Base-by-base conservation (phyloP, 1,140 invertebrate genomes). In the Cydia strobilella region DNA sequence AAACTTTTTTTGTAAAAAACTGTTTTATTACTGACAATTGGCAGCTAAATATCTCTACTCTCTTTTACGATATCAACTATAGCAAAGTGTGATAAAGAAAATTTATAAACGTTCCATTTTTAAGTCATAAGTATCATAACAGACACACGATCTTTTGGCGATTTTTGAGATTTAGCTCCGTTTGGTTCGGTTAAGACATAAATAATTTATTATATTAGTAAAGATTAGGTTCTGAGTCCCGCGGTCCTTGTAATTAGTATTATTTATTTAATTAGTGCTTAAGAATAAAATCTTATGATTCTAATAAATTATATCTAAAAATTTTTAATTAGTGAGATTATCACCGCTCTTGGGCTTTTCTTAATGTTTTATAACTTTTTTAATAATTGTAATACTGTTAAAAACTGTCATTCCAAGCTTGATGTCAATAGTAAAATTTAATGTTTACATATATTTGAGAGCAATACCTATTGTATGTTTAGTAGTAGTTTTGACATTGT, bases 211-310 rank as follows among this genome's bases (percentile, higher is more conserved):
- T 23, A 13, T 54, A 65, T 59, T 9, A 20, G 77, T 83, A 59
- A 59, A 23, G 20, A 23, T 20, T 10, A 3, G 54, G 20, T 59
- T 23, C 18, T 3, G 20, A 78, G 79, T 82, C 79, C 77, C 81
- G 76, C 82, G 82, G 81, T 80, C 81, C 77, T 77, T 89, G 85
- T 90, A 89, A 88, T 89, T 92, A 91, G 90, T 90, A 91, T 92
- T 92, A 92, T 90, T 92, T 92, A 92, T 92, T 91, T 89, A 88
- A 80, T 86, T 90, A 91, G 88, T 78, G 81, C 83, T 82, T 92
- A 91, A 90, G 87, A 80, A 76, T 79, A 75, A 82, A 80, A 81
- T 84, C 80, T 87, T 87, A 86, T 86, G 82, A 85, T 84, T 82
- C 75, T 81, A 83, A 78, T 81, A 80, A 76, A 75, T 54, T 72